A percentile compares a stretch with the other conserved stretches of the same genome.
phyloP scores from a whole-genome alignment of 2,797 vertebrate species.

The Notamacropus eugenii region DNA sequence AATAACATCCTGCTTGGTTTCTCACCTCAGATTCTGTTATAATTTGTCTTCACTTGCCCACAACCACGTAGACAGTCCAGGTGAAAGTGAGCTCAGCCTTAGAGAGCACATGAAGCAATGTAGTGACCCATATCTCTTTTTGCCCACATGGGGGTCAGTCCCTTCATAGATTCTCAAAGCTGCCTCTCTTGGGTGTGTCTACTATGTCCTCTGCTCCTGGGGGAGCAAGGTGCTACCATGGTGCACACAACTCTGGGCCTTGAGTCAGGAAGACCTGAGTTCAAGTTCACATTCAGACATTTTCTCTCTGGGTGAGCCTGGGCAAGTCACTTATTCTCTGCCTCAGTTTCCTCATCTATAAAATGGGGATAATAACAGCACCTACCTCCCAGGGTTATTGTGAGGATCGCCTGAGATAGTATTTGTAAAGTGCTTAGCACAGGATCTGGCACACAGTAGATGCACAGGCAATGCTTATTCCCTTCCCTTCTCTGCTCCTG shows the following conservation, averaged over 20 bases:
- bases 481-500: not conserved
- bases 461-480: not conserved
- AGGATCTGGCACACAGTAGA: not conserved
- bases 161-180: not conserved
- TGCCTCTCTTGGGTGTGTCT: not conserved
- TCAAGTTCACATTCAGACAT: too few relatives aligned
- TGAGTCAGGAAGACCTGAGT: too few relatives aligned
- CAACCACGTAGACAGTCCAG: not conserved
- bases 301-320: too few relatives aligned
- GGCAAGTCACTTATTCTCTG: too few relatives aligned
- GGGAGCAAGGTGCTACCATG: too few relatives aligned
- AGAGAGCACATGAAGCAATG: not conserved
- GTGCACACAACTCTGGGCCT: too few relatives aligned
- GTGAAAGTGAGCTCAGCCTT: not conserved
- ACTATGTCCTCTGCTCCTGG: not conserved
- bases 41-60: not conserved
- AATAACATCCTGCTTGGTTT: not conserved
- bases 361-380: too few relatives aligned
- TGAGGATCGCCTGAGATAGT: too few relatives aligned
- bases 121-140: not conserved
- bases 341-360: too few relatives aligned
- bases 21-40: not conserved
- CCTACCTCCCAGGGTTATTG: too few relatives aligned
- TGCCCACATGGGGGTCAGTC: not conserved
- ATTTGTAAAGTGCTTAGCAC: too few relatives aligned